phyloP scores from a whole-genome alignment of 2,113 vertebrate genomes.

The Oncorhynchus clarkii region DNA sequence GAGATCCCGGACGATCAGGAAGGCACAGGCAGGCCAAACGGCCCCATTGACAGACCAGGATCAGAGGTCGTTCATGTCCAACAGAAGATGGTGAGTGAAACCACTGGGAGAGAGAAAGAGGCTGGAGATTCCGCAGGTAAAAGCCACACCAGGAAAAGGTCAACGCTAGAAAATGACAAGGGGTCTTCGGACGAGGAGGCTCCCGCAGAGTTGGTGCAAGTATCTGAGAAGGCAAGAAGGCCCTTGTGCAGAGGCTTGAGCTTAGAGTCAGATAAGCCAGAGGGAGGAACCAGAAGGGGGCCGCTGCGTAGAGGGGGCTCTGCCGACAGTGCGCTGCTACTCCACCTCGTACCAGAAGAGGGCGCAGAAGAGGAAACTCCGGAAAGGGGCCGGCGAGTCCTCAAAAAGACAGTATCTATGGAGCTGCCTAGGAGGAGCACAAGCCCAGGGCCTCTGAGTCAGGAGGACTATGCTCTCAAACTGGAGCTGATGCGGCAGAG shows the following conservation, averaged over 20 bases:
- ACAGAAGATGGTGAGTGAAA: slow-evolving; percentile 72
- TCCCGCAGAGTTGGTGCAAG: slow-evolving; percentile 56
- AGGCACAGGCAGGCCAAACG: slow-evolving; percentile 62
- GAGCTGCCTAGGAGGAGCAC: slow-evolving; percentile 80
- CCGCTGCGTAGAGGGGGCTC: slow-evolving; percentile 89
- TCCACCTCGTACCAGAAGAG: slow-evolving; percentile 69
- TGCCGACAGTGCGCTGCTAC: slow-evolving; percentile 84
- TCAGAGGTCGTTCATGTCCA: slow-evolving; percentile 27
- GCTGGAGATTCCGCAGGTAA: slow-evolving; percentile 53
- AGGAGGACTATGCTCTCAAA: slow-evolving; percentile 88
- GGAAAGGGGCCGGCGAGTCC: slow-evolving; percentile 65
- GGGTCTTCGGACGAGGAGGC: slow-evolving; percentile 81
- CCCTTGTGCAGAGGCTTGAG: slow-evolving; percentile 79
- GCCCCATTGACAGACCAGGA: slow-evolving; percentile 43
- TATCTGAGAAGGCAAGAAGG: slow-evolving; percentile 70
- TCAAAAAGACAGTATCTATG: slow-evolving; percentile 87
- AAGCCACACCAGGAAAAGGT: slow-evolving; percentile 57
- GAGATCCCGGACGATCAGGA: slow-evolving; percentile 87
- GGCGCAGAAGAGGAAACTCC: slow-evolving; percentile 52
- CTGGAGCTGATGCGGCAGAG: slow-evolving; percentile 91
- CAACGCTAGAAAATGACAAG: slow-evolving; percentile 59
- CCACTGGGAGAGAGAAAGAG: slow-evolving; percentile 47
- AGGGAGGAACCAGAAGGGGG: slow-evolving; percentile 69
- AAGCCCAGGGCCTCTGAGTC: slow-evolving; percentile 81
- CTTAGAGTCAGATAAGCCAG: slow-evolving; percentile 75